Conservation (phyloP, 2,888 invertebrate species). For the Lithophane ornitopus region DNA sequence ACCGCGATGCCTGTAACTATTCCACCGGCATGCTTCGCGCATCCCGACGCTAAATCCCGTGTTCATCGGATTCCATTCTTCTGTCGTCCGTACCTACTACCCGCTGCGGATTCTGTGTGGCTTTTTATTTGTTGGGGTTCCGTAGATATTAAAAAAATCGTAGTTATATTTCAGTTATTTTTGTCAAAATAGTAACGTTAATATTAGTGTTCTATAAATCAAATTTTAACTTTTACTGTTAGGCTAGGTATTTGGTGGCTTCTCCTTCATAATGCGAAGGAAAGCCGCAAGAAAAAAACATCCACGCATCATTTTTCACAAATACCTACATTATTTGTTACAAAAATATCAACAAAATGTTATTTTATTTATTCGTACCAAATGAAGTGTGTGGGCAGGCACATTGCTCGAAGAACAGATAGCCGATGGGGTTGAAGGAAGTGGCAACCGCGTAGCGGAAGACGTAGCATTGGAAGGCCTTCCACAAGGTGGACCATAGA, state of each 20-base stretch:
- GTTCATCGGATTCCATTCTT: conserved; percentile 70
- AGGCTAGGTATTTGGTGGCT: not conserved
- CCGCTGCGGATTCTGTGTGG: conserved; percentile 25
- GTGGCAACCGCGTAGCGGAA: too few species aligned
- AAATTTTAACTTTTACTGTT: not conserved
- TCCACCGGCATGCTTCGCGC: conserved; percentile 58
- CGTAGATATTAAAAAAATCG: not conserved
- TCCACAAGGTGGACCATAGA: too few species aligned
- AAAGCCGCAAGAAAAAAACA: not conserved
- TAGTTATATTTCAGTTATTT: not conserved
- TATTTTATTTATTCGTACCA: not conserved
- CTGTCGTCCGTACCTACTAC: conserved; percentile 52
- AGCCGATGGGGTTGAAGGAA: too few species aligned
- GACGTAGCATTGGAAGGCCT: too few species aligned
- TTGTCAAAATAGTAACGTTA: not conserved
- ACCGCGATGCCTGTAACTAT: conserved; percentile 64
- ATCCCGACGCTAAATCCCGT: conserved; percentile 64
- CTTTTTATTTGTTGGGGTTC: conserved; percentile 43
- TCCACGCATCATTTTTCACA: not conserved
- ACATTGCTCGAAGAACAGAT: too few species aligned
- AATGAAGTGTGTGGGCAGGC: not conserved
- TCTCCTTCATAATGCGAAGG: not conserved
- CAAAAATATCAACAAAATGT: not conserved
- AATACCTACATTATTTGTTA: too few species aligned
- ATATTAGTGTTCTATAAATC: too few species aligned